Conservation (phyloP, 1,140 invertebrate species). For the Stegodyphus dumicola region DNA sequence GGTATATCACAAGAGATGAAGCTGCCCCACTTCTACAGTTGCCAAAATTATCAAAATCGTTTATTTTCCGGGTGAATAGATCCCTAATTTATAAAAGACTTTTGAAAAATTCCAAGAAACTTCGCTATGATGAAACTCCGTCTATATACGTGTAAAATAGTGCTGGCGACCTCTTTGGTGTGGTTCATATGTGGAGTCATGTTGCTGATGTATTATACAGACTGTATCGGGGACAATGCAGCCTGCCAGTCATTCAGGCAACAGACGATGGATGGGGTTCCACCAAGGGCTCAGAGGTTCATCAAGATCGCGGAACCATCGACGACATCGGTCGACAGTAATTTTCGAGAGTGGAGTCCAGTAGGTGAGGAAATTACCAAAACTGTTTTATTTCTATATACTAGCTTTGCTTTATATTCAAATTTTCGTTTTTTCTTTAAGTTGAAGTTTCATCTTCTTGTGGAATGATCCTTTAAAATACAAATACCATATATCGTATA, state of each 20-base stretch:
- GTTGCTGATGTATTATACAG: conserved; percentile 91
- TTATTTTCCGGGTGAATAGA: too few species aligned
- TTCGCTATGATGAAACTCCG: conserved; percentile 70
- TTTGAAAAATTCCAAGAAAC: not conserved
- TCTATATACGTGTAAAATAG: conserved; percentile 93
- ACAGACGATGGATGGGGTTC: conserved; percentile 14
- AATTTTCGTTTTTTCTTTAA: not conserved
- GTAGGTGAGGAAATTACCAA: conserved; percentile 23
- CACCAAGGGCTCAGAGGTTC: conserved; percentile 19
- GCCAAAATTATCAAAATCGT: too few species aligned
- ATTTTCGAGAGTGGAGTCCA: conserved; percentile 46
- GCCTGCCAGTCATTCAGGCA: conserved; percentile 35
- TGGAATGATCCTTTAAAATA: not conserved
- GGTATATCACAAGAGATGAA: too few species aligned
- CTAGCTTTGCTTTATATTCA: not conserved
- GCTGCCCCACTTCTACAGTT: too few species aligned
- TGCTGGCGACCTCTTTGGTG: conserved; percentile 91
- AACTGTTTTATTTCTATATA: not conserved
- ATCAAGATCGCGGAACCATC: conserved; percentile 15
- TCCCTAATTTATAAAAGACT: too few species aligned
- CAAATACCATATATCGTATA: too few species aligned
- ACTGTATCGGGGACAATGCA: conserved; percentile 71
- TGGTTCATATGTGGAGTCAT: conserved; percentile 94
- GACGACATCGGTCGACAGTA: conserved; percentile 18
- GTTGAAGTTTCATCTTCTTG: not conserved